Evolutionary conservation across 2,113 vertebrate species (phyloP), one percentile per base, ranked within the genome.

Genomic region (Nothocercus julius): DNA sequence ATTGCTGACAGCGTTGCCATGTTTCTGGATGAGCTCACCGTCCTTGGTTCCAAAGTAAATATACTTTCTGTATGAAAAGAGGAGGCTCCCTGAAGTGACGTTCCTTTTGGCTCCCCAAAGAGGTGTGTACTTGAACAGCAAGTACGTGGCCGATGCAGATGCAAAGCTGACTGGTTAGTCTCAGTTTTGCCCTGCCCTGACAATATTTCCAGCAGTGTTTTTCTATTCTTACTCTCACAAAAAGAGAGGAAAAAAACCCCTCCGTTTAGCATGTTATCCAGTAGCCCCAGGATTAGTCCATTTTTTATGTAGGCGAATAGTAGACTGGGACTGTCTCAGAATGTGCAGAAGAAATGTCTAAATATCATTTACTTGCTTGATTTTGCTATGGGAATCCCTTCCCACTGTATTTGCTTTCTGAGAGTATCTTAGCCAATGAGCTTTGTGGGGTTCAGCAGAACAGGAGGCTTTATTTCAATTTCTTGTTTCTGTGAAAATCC

Each of bases 251-350:
- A 8, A 8, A 62, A 85, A 9, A 36, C 24, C 16, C 49, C 49
- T 87, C 49, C 1, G 0, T 45, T 82, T 15, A 7, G 13, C 14
- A 4, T 0, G 0, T 34, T 78, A 21, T 19, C 22, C 38, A 44
- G 22, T 17, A 64, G 32, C 30, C 45, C 15, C 30, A 80, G 49
- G 47, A 24, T 25, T 64, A 54, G 38, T 34, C 12, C 36, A 30
- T 22, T 22, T 53, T 40, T 67, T 34, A 17, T 25, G 28, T 38
- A 67, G 21, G 13, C 30, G 20, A 47, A 59, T 12, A 56, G 58
- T 4, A 27, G 51, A 13, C 13, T 15, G 8, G 27, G 68, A 30
- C 13, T 28, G 8, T 59, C 32, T 85, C 49, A 49, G 72, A 74
- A 63, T 5, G 9, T 63, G 24, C 45, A n/a, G 73, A 32, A 56